Base-by-base conservation (phyloP, 1,140 invertebrate species). In the Aporrectodea caliginosa region DNA sequence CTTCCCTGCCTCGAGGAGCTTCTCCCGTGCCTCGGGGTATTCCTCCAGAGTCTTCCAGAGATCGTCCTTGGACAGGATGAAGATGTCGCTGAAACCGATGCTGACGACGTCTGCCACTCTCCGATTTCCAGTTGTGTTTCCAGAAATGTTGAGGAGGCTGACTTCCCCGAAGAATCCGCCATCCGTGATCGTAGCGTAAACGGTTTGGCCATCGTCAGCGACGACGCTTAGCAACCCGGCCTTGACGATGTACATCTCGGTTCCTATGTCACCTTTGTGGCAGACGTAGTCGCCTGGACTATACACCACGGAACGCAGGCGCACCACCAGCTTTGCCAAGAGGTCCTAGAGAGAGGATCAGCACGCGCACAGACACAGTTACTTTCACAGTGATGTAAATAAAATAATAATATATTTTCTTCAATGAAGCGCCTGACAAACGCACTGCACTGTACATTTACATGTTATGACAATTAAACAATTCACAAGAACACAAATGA, bases 161-260 rank as follows among this genome's bases (percentile, higher is more conserved):
- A 97, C 83, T 83, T 90, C 89, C 1, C 95, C 95, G 87, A 97
- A 97, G 0, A 96, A 94, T 22, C 93, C 93, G 0, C 96, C 96
- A 68, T 95, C 93, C 30, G 93, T 92, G 1, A 98, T 88, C 1
- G 94, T 96, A 2, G 93, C 96, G 85, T 95, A 91, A 1, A 95
- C 92, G 0, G 92, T 94, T 83, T 91, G 91, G 0, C 94, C 94
- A 87, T 96, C 93, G 82, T 96, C 94, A 0, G 92, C 93, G 0
- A 96, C 93, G 0, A 96, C 94, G 76, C 92, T 92, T 0, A 97
- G 89, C 83, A 92, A 91, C 2, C 95, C 95, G 78, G 94, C 88
- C 89, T 97, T 97, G 0, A 97, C 94, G 79, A 97, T 97, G 85
- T 97, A 97, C 95, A 97, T 96, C 86, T 97, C 95, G 88, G 96